Base-by-base conservation (phyloP, 1,140 invertebrate species). In the Mya arenaria region DNA sequence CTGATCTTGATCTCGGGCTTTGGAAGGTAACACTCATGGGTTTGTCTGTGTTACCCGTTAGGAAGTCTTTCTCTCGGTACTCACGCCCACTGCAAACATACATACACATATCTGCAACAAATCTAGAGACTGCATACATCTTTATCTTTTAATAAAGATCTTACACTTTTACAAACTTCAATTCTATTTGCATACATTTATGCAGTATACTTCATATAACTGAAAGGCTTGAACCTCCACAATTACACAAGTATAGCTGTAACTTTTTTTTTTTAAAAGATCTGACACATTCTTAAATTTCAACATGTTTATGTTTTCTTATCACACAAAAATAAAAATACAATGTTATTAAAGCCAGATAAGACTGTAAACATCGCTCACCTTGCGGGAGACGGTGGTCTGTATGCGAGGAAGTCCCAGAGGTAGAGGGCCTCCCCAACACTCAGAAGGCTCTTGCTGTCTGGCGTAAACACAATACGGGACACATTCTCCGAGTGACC, bases 371-470 rank as follows among this genome's bases (percentile, higher is more conserved):
- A n/a, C n/a, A 48, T 17, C 28, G 84, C 86, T 85, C 83, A 89
- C 88, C 87, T 60, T 30, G 82, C 62, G 10, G 90, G 87, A 55
- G 86, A 86, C 0, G 84, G 58, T 6, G 86, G 80, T 71, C 83
- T 85, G 28, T 72, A 55, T 1, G 87, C 90, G 37, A 93, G 74
- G 82, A 91, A 91, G 66, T 93, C 89, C 92, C 92, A 93, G n/a
- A 92, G 58, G 81, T 92, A 92, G 30, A 93, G 82, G 8, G 92
- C 91, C 62, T 93, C 92, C 32, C 92, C 92, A 36, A 90, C 84
- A 83, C 87, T 89, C 55, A 93, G 83, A 5, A 93, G 58, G 48
- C 79, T 79, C 15, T 87, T 78, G 32, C 86, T 84, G 80, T 92
- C 91, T 13, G 91, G 89, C 8, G 89, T 91, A 69, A 92, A 92